Percentiles rank a stretch among this genome's conserved stretches.
These are phyloP conservation scores for Abramis brama DNA, from an alignment of 2,113 vertebrate genomes.

Conservation along the genomic window DNA sequence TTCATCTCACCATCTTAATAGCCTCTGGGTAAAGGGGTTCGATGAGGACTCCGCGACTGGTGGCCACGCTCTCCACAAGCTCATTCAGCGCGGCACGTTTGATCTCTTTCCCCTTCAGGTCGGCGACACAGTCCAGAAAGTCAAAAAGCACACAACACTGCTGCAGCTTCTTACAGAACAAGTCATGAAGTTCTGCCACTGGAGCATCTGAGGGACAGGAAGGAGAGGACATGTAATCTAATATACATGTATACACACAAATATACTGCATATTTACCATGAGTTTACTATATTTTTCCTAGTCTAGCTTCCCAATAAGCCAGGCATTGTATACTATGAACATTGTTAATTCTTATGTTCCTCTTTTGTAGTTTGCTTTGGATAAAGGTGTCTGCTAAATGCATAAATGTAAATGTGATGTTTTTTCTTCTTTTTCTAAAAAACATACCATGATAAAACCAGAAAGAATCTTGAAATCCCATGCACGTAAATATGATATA, in stretches of 20 bases:
- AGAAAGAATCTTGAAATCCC: too few relatives aligned
- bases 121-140: constrained; percentile 92
- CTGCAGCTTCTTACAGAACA: constrained; percentile 92
- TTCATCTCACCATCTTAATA: constrained; percentile 87
- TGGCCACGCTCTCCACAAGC: constrained; percentile 90
- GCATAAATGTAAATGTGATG: too few relatives aligned
- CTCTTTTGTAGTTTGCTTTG: too few relatives aligned
- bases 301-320: background rate
- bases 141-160: constrained; percentile 92
- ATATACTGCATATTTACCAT: background rate
- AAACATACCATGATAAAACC: too few relatives aligned
- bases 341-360: background rate
- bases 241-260: constrained; percentile 10
- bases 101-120: constrained; percentile 94
- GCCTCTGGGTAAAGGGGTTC: constrained; percentile 90
- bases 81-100: constrained; percentile 90
- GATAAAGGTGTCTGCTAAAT: background rate
- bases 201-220: constrained; percentile 76
- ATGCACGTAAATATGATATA: too few relatives aligned
- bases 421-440: too few relatives aligned
- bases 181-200: constrained; percentile 87
- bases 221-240: constrained; percentile 26
- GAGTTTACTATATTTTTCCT: background rate
- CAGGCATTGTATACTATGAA: background rate
- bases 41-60: constrained; percentile 88